Percentiles rank a stretch among this genome's conserved stretches.
phyloP scores from a whole-genome alignment of 2,888 invertebrate species.

The Agriopis aurantiaria region DNA sequence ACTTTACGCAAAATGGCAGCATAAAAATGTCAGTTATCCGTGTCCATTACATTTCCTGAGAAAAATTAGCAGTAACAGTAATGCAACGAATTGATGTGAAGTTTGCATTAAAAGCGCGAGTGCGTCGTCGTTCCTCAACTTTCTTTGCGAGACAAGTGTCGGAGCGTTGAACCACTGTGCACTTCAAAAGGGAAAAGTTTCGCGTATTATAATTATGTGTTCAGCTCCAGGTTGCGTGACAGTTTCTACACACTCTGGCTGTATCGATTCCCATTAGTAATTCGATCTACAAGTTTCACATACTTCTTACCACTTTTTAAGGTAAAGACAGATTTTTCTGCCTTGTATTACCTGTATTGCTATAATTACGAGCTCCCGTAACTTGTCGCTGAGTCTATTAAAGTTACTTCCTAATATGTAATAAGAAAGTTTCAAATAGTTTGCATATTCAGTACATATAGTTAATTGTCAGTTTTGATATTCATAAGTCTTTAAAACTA shows the following conservation, averaged over 20 bases:
- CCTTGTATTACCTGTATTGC: constrained; percentile 40
- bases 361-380: constrained; percentile 27
- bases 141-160: constrained; percentile 60
- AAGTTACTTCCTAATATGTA: constrained; percentile 32
- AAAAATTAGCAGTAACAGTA: constrained; percentile 43
- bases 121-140: constrained; percentile 67
- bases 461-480: constrained; percentile 21
- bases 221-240: constrained; percentile 37
- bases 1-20: constrained; percentile 20
- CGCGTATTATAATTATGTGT: constrained; percentile 42
- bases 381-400: constrained; percentile 27
- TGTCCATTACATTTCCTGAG: constrained; percentile 37
- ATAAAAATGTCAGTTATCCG: constrained; percentile 27
- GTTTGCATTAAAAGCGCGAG: constrained; percentile 48
- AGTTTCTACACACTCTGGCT: constrained; percentile 30
- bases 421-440: constrained; percentile 29
- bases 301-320: constrained; percentile 37
- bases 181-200: constrained; percentile 70
- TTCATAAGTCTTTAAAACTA: not conserved
- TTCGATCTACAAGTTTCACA: constrained; percentile 39
- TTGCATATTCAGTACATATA: constrained; percentile 31
- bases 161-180: constrained; percentile 64
- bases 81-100: constrained; percentile 43
- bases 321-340: constrained; percentile 43
- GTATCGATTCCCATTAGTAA: constrained; percentile 35